Evolutionary conservation across 2,888 invertebrate species (phyloP), one percentile per base, ranked within the genome.

Genomic region (Macrophya annulata): DNA sequence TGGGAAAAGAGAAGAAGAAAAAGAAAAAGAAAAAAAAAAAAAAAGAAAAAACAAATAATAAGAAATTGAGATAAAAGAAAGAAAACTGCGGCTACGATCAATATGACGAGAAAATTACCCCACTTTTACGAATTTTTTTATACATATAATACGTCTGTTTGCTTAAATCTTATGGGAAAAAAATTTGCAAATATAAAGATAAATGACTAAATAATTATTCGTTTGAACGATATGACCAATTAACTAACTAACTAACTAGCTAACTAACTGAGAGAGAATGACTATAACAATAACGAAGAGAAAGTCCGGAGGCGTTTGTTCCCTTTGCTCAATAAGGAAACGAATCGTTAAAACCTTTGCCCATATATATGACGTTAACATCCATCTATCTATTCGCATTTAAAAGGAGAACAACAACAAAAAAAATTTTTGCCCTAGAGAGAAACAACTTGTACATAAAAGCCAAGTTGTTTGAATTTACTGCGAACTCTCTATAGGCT

Each of bases 61-160:
- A 72, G 37, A 76, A 85, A 85, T 85, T n/a, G 68, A 87, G 77
- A 40, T 84, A 86, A 71, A 76, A 59, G 65, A 87, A 76, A 86
- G 71, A 86, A 82, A 55, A 37, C 43, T 25, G 31, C 48, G 72
- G 45, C 76, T 55, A 85, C 85, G 88, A 88, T 88, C 88, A 87
- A 88, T 88, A 86, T 87, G 85, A 85, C 59, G 21, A 43, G 45
- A 12, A 74, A 74, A 74, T 74, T 74, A 74, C 74, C 74, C 37
- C 15, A 6, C 68, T 45, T 40, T 74, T 10, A 0, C 45, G 31
- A 1, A 37, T 31, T 17, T 37, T 15, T 17, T 6, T 68, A 37
- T 37, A 68, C 9, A 4, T 37, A 37, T 5, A 2, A n/a, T n/a
- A n/a, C n/a, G n/a, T 8, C 4, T 17, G 9, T 65, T 1, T 12